Conservation (phyloP, 2,113 vertebrate genomes). For the Uropsilus gracilis region DNA sequence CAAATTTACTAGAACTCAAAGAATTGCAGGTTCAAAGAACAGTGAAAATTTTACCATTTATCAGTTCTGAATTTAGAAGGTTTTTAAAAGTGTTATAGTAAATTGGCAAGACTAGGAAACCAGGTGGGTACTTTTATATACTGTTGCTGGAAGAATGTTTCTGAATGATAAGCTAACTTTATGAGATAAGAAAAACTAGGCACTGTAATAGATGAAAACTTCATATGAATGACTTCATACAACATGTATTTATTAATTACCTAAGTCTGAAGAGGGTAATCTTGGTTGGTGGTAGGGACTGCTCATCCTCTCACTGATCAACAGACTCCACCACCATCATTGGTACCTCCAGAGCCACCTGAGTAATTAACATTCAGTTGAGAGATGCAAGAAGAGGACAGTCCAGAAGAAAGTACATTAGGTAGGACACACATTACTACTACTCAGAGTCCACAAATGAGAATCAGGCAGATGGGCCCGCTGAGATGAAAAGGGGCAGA, state of each 20-base stretch:
- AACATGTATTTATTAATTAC: background rate
- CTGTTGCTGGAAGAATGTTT: background rate
- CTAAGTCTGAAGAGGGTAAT: background rate
- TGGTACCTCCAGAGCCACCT: background rate
- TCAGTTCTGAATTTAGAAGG: background rate
- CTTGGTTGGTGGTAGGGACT: background rate
- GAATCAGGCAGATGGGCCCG: background rate
- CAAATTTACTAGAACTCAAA: background rate
- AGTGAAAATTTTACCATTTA: background rate
- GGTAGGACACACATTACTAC: background rate
- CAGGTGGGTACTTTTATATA: background rate
- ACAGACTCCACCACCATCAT: background rate
- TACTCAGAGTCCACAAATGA: background rate
- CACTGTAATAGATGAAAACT: background rate
- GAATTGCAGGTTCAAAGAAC: background rate
- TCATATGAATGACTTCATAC: background rate
- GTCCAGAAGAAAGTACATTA: background rate
- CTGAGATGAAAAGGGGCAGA: background rate
- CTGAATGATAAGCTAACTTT: background rate
- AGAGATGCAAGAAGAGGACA: background rate
- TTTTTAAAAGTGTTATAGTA: background rate
- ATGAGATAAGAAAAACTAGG: background rate
- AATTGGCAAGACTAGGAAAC: background rate
- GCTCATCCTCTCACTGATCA: background rate
- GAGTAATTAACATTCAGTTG: background rate